Evolutionary conservation across 2,113 vertebrate species (phyloP), one percentile per base, ranked within the genome.

Genomic region (Phoxinus phoxinus): DNA sequence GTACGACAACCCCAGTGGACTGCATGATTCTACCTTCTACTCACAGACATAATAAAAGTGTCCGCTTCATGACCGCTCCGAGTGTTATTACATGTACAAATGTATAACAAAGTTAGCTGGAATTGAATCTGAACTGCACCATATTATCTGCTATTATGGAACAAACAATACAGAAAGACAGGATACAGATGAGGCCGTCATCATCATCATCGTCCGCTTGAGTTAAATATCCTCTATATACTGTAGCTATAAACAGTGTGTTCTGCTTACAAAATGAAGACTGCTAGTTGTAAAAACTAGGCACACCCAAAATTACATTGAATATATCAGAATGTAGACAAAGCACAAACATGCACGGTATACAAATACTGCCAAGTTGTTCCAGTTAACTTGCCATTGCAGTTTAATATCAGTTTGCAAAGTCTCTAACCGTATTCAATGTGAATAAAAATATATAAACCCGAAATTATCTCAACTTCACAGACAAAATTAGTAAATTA

Each of bases 311-410:
- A 72, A 83, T 91, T 88, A 91, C 87, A 65, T 88, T 89, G 86
- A 90, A 84, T 85, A 92, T 74, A 89, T 90, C 89, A 84, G 84
- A 73, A 84, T 90, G 83, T 85, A 84, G 90, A 90, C 77, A 93
- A 89, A 35, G 85, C 89, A 93, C 89, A 91, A 91, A 94, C 93
- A 94, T 94, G 93, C 94, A 37, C 90, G 84, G 91, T 87, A 90
- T 91, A 90, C 86, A 35, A 87, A 89, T 88, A 91, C 80, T 73
- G 86, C 79, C 86, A 76, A 86, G 86, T 89, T 90, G 86, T 79
- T 87, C 88, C 91, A 90, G 89, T 90, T 90, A 90, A 91, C 89
- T 59, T 89, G 73, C 35, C 35, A 41, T 30, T 51, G 93, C 91
- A 92, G 88, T 89, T 91, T 92, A 90, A 94, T 88, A 90, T 92